Conservation (phyloP, 2,888 invertebrate species). For the Heliconius sara region DNA sequence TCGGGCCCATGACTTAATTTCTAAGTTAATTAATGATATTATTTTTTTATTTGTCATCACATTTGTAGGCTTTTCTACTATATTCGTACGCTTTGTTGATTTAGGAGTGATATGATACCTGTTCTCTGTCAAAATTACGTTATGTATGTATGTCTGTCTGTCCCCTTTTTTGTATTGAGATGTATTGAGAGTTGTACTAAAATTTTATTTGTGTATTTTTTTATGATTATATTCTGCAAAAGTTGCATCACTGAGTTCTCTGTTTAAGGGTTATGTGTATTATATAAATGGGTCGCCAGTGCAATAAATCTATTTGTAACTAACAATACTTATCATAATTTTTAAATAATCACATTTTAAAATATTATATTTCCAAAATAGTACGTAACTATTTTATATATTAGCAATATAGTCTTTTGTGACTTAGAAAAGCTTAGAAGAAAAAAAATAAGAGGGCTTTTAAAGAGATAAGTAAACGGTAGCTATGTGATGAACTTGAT, state of each 20-base stretch:
- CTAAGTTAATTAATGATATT: slow-evolving; percentile 71
- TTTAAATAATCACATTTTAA: background rate
- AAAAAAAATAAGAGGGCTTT: background rate
- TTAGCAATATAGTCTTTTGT: slow-evolving; percentile 3
- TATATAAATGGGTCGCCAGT: background rate
- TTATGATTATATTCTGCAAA: background rate
- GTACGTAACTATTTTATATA: background rate
- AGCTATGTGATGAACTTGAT: slow-evolving; percentile 7
- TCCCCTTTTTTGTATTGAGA: background rate
- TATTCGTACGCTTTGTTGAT: slow-evolving; percentile 54
- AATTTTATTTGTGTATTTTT: background rate
- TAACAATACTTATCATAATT: background rate
- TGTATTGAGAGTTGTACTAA: background rate
- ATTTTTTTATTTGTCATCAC: slow-evolving; percentile 50
- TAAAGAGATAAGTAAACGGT: slow-evolving; percentile 5
- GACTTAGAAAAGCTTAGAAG: slow-evolving; percentile 8
- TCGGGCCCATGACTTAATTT: slow-evolving; percentile 82
- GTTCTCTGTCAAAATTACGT: slow-evolving; percentile 52
- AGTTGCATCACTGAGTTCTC: background rate
- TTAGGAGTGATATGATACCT: slow-evolving; percentile 31
- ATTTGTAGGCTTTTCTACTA: slow-evolving; percentile 56
- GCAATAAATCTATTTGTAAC: slow-evolving; percentile 12
- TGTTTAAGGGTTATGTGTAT: background rate
- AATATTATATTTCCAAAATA: background rate
- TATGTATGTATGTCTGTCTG: slow-evolving; percentile 25